A percentile compares a stretch with the other conserved stretches of the same genome.
Conservation (phyloP, 2,113 vertebrate species). For the Psittacus erithacus region DNA sequence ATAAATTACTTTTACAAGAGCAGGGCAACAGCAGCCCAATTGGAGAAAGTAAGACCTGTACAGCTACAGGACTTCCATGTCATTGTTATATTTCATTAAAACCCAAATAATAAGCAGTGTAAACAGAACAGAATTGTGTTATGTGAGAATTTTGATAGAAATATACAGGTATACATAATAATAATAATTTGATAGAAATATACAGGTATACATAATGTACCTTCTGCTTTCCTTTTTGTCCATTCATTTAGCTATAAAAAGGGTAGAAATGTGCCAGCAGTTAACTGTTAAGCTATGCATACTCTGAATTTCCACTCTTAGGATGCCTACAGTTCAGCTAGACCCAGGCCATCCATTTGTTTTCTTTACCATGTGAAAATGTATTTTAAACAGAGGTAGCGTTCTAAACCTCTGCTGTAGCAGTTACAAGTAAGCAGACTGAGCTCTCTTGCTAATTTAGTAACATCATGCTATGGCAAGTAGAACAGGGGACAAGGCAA, state of each 20-base stretch:
- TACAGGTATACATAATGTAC: neutral
- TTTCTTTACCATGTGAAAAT: neutral
- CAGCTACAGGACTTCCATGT: neutral
- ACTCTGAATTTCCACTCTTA: neutral
- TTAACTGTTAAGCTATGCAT: neutral
- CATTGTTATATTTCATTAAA: neutral
- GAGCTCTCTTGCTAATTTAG: neutral
- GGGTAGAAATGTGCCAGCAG: neutral
- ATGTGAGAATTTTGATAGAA: neutral
- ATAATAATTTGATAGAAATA: neutral
- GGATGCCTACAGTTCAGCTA: neutral
- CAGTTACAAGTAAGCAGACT: neutral
- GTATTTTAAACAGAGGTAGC: neutral
- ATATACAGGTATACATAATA: neutral
- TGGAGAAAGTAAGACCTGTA: neutral
- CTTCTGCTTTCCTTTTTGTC: neutral
- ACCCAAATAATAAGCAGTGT: neutral
- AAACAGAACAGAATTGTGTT: neutral
- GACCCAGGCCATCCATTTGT: neutral
- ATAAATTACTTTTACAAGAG: neutral
- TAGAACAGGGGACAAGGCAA: accelerated
- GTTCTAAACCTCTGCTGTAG: neutral
- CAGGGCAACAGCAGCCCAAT: neutral
- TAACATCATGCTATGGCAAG: neutral
- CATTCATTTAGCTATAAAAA: neutral